A percentile compares a stretch with the other conserved stretches of the same genome.
Conservation (phyloP, 2,113 vertebrate species). For the Callorhinus ursinus region DNA sequence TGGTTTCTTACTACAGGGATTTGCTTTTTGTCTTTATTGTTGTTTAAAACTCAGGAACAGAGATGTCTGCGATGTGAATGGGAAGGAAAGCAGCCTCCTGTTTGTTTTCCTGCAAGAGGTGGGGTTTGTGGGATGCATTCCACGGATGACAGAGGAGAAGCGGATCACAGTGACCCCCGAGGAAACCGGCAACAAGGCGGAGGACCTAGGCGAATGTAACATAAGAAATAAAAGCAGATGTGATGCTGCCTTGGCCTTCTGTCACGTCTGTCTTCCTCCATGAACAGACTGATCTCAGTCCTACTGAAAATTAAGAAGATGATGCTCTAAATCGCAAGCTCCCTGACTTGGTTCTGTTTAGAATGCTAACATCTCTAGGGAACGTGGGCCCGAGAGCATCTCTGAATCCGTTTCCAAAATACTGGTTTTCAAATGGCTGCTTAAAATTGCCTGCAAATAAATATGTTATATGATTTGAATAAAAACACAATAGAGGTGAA, state of each 20-base stretch:
- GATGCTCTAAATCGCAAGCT: not conserved
- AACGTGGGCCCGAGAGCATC: slow-evolving; percentile 10
- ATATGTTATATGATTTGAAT: not conserved
- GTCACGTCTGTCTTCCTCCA: not conserved
- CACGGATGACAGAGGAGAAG: not conserved
- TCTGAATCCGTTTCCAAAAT: slow-evolving; percentile 52
- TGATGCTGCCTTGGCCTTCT: not conserved
- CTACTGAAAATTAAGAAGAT: slow-evolving; percentile 50
- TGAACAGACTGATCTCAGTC: slow-evolving; percentile 36
- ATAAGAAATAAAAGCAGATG: not conserved
- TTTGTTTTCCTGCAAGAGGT: slow-evolving; percentile 53
- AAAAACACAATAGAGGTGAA: slow-evolving; percentile 19
- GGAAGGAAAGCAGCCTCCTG: slow-evolving; percentile 47
- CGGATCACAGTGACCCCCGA: not conserved
- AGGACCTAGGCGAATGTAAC: not conserved
- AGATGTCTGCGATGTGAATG: slow-evolving; percentile 77
- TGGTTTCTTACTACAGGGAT: slow-evolving; percentile 85
- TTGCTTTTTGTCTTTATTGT: slow-evolving; percentile 81
- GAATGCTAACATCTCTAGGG: not conserved
- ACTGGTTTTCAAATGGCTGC: slow-evolving; percentile 45
- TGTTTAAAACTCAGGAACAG: slow-evolving; percentile 90
- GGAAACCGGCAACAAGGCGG: not conserved
- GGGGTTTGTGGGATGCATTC: slow-evolving; percentile 27
- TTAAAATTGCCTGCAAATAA: slow-evolving; percentile 62
- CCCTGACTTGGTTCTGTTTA: slow-evolving; percentile 30